Base-by-base conservation (phyloP, 2,888 invertebrate genomes). In the Linnaemya vulpina region DNA sequence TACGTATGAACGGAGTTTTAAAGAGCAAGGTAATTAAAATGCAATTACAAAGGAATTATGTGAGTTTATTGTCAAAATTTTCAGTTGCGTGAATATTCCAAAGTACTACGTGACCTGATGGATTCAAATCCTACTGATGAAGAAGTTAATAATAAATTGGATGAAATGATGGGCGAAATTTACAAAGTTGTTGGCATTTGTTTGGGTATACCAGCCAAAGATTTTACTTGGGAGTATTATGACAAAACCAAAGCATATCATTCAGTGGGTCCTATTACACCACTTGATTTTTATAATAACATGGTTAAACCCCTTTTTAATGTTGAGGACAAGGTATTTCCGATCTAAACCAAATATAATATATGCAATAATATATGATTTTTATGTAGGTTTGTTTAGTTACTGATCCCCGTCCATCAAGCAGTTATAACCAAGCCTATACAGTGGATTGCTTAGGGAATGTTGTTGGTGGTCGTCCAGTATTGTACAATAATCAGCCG, bases 401-500 rank as follows among this genome's bases (percentile, higher is more conserved):
- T 30, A 96, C 96, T 60, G 98, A 98, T 92, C 97, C 98, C 0
- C 94, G 98, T 60, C 94, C 95, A 4, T 94, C 95, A 43, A 96
- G 96, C 92, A 94, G 95, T n/a, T 98, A 96, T 91, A 95, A 96
- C 10, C 94, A 95, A 87, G 94, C 96, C 15, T 98, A 97, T 92
- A 97, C 97, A 0, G 95, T 98, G 78, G 96, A 97, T 88, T 97
- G 96, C 89, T 94, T 98, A 86, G 97, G 97, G n/a, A 98, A 98
- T 92, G 95, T 97, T 87, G 95, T 96, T 1, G 97, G 96, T 30
- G 98, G 97, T 0, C 93, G 95, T 8, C 94, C 93, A 85, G 96
- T 96, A 1, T 94, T 96, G 1, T 98, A 98, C 93, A 97, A 98
- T 91, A 98, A 98, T 93, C 97, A 97, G 91, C 96, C 96, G 0